Evolutionary conservation across 2,797 vertebrate species (phyloP), one percentile per base, ranked within the genome.

Genomic region (Eulemur albifrons): DNA sequence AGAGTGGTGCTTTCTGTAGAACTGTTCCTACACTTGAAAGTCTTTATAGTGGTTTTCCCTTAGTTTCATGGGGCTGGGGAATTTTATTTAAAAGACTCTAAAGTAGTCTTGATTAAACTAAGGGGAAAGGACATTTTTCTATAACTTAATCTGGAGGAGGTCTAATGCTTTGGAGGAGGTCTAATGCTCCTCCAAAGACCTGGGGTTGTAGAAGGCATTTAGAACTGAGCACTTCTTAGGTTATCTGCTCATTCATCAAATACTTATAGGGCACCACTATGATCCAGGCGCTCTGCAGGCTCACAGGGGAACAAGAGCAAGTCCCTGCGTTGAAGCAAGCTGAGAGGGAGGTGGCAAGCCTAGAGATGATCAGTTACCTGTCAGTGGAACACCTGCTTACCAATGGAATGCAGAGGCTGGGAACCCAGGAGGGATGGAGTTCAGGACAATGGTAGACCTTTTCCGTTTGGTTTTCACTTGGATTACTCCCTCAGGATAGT

Each of bases 241-340:
- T 63, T 15, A 15, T 4, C n/a, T 30, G 9, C 61, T 76, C 38
- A 23, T 30, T 87, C 15, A 18, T 45, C 73, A 40, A 54, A 40
- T 43, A 54, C 5, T 2, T 13, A 2, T 0, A 0, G 21, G n/a
- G 7, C 0, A 21, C n/a, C 32, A 3, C 81, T 7, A 1, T 38
- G 67, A 91, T 30, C 25, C 18, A 23, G 52, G 54, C 0, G 0
- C 18, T 75, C 35, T 72, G 57, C 12, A 43, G 23, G 63, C 7
- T 0, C 4, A 0, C 43, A n/a, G 48, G n/a, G 25, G 27, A 32
- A 57, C 4, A 38, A 40, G 25, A 13, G 30, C 35, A 6, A 0
- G n/a, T 21, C 72, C 4, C 40, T 5, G 18, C 5, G 43, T 7
- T 17, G 21, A 35, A 21, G 48, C 15, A 59, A 87, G 40, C 38